Conservation (phyloP, 2,113 vertebrate species). For the Melanocharis versteri region DNA sequence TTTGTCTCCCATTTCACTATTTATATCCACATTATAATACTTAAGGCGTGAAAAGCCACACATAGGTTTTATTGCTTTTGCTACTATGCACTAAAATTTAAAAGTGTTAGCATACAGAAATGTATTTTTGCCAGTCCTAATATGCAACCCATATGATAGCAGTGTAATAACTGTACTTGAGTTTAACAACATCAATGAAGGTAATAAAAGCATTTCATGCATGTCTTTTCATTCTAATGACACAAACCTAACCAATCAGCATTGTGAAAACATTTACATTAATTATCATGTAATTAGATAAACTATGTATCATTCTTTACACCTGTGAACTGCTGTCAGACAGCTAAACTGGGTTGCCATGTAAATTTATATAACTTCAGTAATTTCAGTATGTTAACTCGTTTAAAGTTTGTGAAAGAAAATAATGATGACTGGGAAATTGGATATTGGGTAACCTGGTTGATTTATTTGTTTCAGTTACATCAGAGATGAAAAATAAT, state of each 20-base stretch:
- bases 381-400: neutral
- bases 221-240: constrained; percentile 17
- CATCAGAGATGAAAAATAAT: neutral
- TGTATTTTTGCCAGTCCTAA: neutral
- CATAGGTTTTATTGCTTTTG: neutral
- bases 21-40: neutral
- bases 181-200: constrained; percentile 7
- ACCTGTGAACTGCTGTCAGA: neutral
- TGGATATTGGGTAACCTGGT: neutral
- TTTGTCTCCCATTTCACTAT: neutral
- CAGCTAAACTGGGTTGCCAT: constrained; percentile 1
- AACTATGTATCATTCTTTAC: constrained; percentile 17
- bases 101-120: neutral
- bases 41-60: neutral
- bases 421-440: neutral
- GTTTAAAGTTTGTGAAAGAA: neutral
- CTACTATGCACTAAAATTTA: neutral
- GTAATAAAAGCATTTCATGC: neutral
- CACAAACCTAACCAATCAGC: neutral
- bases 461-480: neutral
- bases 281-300: constrained; percentile 28
- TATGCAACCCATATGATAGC: neutral
- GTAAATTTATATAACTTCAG: neutral
- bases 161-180: neutral
- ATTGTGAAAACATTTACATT: neutral